Evolutionary conservation across 2,888 invertebrate species (phyloP).

Genomic region (Pemphredon lugubris): DNA sequence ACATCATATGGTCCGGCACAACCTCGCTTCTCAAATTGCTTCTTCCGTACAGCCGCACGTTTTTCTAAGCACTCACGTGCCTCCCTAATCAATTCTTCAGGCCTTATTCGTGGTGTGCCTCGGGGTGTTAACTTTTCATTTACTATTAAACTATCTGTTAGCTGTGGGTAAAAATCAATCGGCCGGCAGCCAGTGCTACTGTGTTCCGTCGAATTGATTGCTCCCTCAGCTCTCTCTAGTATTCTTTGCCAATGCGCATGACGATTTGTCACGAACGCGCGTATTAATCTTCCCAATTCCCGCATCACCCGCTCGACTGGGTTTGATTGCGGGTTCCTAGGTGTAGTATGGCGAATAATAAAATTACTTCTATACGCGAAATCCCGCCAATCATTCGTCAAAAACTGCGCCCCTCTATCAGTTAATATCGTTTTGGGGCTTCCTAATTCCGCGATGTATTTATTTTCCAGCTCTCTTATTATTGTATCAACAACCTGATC

Average conservation of each 20-base stretch:
- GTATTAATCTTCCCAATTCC: slow-evolving; percentile 26
- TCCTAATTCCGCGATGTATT: not conserved
- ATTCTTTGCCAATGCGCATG: slow-evolving; percentile 27
- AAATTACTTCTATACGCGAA: not conserved
- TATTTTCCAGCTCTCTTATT: not conserved
- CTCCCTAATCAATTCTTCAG: too few relatives aligned
- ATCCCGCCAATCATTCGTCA: too few relatives aligned
- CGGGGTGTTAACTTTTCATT: too few relatives aligned
- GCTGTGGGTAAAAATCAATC: too few relatives aligned
- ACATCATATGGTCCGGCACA: too few relatives aligned
- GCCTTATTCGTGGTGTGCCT: too few relatives aligned
- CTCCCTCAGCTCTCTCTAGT: not conserved
- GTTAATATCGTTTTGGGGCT: slow-evolving; percentile 10
- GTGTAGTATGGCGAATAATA: slow-evolving; percentile 3
- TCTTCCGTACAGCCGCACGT: too few relatives aligned
- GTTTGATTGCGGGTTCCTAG: slow-evolving; percentile 34
- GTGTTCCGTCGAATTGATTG: too few relatives aligned
- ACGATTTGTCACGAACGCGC: slow-evolving; percentile 8
- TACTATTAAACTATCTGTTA: too few relatives aligned
- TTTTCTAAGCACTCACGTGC: too few relatives aligned
- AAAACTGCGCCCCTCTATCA: slow-evolving; percentile 21
- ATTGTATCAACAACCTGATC: not conserved
- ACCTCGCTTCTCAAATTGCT: too few relatives aligned
- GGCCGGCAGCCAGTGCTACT: too few relatives aligned
- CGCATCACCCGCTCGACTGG: slow-evolving; percentile 39